phyloP scores from a whole-genome alignment of 2,113 vertebrate species.

The Origma solitaria region DNA sequence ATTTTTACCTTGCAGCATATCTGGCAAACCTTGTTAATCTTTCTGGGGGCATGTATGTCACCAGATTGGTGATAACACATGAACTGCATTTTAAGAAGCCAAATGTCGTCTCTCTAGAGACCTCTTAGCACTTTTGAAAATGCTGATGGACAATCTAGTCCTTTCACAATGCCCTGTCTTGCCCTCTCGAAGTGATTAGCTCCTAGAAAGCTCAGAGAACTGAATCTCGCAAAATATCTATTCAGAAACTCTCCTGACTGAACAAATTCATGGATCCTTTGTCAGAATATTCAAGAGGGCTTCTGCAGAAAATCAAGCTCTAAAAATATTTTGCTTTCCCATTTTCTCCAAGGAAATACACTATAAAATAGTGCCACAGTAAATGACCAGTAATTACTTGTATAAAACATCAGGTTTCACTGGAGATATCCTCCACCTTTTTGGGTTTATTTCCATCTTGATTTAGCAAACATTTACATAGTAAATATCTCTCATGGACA shows the following conservation, averaged over 20 bases:
- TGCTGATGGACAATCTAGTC: background rate
- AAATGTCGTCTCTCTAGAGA: conserved; percentile 1
- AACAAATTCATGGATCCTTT: background rate
- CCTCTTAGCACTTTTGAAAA: conserved; percentile 9
- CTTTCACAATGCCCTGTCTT: background rate
- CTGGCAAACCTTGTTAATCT: conserved; percentile 31
- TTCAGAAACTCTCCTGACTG: background rate
- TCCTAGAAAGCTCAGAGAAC: background rate
- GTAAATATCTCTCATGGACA: background rate
- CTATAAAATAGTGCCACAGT: background rate
- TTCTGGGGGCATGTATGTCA: conserved; percentile 16
- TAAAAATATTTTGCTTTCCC: background rate
- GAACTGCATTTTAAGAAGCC: conserved; percentile 26
- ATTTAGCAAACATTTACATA: background rate
- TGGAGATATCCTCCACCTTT: background rate
- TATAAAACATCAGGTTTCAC: background rate
- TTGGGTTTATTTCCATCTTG: background rate
- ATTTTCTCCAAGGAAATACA: background rate
- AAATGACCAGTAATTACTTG: background rate
- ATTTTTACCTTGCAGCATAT: background rate
- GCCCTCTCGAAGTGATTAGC: conserved; percentile 14
- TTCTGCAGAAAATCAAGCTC: background rate
- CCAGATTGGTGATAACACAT: background rate
- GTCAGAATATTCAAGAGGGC: background rate
- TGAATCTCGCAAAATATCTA: background rate